Evolutionary conservation across 2,888 invertebrate genomes (phyloP).

Genomic region (Meiosimyza decipiens): DNA sequence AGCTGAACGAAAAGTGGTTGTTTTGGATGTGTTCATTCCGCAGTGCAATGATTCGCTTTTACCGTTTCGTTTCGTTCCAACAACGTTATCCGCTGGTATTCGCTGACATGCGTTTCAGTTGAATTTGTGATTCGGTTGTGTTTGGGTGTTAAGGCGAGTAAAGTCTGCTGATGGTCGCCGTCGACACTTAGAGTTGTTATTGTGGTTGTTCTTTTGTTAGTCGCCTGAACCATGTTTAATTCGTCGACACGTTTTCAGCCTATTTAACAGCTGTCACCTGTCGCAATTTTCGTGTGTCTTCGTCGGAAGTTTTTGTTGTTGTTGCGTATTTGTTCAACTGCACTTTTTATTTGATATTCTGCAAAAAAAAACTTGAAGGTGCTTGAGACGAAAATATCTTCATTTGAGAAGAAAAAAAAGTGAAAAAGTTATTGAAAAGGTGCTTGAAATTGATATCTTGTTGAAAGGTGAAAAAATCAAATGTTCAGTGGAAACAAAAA

Average conservation of each 20-base stretch:
- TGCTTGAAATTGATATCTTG: no score
- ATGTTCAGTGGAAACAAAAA: no score
- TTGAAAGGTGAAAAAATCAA: no score
- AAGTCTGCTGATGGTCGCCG: no score
- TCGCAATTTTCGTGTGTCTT: conserved; percentile 7
- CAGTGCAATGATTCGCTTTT: neutral
- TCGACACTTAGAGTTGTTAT: no score
- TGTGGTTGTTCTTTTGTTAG: neutral
- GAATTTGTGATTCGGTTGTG: conserved; percentile 14
- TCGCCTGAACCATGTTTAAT: conserved; percentile 12
- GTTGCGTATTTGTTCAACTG: no score
- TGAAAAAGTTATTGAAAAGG: no score
- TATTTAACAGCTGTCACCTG: conserved; percentile 18
- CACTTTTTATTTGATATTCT: no score
- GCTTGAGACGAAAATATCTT: no score
- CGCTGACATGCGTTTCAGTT: conserved; percentile 9
- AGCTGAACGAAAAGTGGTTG: conserved; percentile 17
- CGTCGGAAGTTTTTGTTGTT: neutral
- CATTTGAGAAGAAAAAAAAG: no score
- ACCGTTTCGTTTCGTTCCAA: conserved; percentile 7
- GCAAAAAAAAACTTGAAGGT: no score
- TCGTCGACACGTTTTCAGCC: conserved; percentile 9
- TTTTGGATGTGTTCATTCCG: neutral
- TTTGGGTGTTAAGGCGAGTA: neutral
- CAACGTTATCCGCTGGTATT: neutral